Base-by-base conservation (phyloP, 2,888 invertebrate species). In the Panopea generosa region DNA sequence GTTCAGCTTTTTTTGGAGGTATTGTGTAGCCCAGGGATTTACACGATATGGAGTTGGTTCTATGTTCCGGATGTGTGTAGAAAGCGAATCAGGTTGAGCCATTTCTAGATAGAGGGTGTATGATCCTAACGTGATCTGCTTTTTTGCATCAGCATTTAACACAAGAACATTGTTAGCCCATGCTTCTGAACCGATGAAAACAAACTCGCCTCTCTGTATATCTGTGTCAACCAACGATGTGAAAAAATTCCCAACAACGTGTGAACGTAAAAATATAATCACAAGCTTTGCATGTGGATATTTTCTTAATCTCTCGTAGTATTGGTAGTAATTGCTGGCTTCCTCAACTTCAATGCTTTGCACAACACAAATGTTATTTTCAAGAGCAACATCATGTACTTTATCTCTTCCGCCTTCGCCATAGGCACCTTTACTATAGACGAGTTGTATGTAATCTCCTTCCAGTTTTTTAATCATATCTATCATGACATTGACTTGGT, bases 181-280 rank as follows among this genome's bases (percentile, higher is more conserved):
- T 14, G 79, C 61, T 43, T 77, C 77, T 1, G 84, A 84, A 2
- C 79, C 84, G 45, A 84, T 77, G 24, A 82, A 82, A 7, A 84
- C 26, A 26, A 82, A 84, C 16, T 82, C 74, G 2, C 79, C 82
- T 27, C 47, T 33, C 4, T 33, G 56, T 0, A 65, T 22, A 47
- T 77, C 62, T 29, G 52, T 24, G 14, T 22, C 18, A 2, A 55
- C 29, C 1, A 82, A 14, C n/a, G 49, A 56, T 1, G 18, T 6
- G 18, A 77, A 55, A 0, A 77, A 43, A 6, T 24, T 52, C 16
- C 24, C 9, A 4, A 76, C 20, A 1, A 70, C 59, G n/a, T 82
- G 65, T 9, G 77, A 63, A 11, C 62, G 45, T 20, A 82, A 16
- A 45, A 84, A 77, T 18, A 77, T 22, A 24, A 84, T 56, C 2